phyloP scores from a whole-genome alignment of 2,797 vertebrate genomes.

The Diplodus sargus region DNA sequence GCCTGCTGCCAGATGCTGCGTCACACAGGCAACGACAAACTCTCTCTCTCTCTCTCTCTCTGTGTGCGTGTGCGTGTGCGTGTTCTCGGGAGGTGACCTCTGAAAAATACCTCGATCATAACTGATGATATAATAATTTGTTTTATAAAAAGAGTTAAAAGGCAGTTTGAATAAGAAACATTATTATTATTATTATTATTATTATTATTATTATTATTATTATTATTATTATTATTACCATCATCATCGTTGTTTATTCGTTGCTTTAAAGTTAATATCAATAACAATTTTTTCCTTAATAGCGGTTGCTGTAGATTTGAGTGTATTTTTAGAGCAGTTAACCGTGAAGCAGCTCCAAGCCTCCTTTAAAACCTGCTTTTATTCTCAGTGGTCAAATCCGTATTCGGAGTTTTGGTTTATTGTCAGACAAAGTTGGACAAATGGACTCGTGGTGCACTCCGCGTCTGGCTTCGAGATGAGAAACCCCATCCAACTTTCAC shows the following conservation, averaged over 20 bases:
- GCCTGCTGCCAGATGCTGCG: constrained; percentile 60
- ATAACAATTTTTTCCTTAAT: neutral
- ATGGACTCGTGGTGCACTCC: constrained; percentile 42
- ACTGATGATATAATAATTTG: constrained; percentile 18
- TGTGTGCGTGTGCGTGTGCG: too few relatives aligned
- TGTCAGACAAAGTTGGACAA: constrained; percentile 23
- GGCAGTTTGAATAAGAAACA: neutral
- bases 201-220: too few relatives aligned
- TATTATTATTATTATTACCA: too few relatives aligned
- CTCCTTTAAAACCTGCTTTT: neutral
- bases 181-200: too few relatives aligned
- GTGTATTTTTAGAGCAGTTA: neutral
- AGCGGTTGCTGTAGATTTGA: neutral
- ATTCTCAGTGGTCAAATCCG: constrained; percentile 35
- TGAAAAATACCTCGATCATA: constrained; percentile 8
- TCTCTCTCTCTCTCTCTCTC: too few relatives aligned
- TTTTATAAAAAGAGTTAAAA: neutral
- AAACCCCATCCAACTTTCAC: constrained; percentile 71
- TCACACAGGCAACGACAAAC: neutral
- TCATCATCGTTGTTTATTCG: too few relatives aligned
- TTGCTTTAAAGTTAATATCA: too few relatives aligned
- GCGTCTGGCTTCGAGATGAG: constrained; percentile 48
- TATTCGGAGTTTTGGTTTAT: constrained; percentile 21
- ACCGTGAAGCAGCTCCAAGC: constrained; percentile 14
- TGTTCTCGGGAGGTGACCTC: constrained; percentile 16